phyloP scores from a whole-genome alignment of 2,888 invertebrate genomes.

The Mythimna lalbum region DNA sequence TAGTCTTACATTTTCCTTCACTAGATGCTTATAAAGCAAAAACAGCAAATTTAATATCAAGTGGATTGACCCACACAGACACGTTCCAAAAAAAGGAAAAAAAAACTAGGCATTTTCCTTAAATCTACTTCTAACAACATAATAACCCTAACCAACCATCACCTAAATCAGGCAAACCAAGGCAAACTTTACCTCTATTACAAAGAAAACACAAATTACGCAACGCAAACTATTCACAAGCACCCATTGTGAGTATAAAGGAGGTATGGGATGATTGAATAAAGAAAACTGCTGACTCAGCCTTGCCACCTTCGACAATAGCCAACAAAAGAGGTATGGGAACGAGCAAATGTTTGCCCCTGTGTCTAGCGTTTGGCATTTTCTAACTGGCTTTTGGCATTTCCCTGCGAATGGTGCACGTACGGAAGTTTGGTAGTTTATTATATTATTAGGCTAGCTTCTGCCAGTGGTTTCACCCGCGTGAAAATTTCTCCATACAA shows the following conservation, averaged over 20 bases:
- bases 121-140: constrained; percentile 4
- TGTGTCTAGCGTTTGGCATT: constrained; percentile 71
- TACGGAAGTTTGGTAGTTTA: constrained; percentile 50
- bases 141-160: constrained; percentile 17
- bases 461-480: too few species aligned
- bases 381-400: constrained; percentile 73
- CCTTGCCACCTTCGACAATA: constrained; percentile 66
- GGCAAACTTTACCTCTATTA: constrained; percentile 49
- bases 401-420: constrained; percentile 62
- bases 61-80: too few species aligned
- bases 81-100: not conserved
- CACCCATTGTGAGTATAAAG: constrained; percentile 53
- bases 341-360: constrained; percentile 74
- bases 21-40: too few species aligned
- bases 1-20: too few species aligned
- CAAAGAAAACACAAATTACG: constrained; percentile 59
- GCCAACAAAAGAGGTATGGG: constrained; percentile 67
- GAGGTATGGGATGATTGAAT: constrained; percentile 68
- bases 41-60: too few species aligned
- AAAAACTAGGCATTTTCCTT: not conserved
- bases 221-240: constrained; percentile 59
- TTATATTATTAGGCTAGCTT: constrained; percentile 24
- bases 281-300: constrained; percentile 70
- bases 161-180: constrained; percentile 22
- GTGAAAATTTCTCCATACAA: too few species aligned